Evolutionary conservation across 2,113 vertebrate genomes (phyloP).

Genomic region (Megaptera novaeangliae): DNA sequence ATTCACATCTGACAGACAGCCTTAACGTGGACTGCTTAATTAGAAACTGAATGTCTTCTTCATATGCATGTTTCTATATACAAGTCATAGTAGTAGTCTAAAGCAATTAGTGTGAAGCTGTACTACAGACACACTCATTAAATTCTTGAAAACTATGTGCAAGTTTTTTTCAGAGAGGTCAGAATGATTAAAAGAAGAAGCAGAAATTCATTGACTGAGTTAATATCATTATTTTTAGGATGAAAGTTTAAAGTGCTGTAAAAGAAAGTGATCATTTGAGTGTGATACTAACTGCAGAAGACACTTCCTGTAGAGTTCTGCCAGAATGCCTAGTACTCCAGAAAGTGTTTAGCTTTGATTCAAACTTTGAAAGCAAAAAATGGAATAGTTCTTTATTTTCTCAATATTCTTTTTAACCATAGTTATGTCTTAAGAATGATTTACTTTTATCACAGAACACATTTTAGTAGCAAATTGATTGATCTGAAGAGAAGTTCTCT

Average conservation of each 20-base stretch:
- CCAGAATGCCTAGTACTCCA: constrained; percentile 13
- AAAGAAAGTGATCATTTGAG: constrained; percentile 15
- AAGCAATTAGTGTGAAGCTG: neutral
- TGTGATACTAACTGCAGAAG: neutral
- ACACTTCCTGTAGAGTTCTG: neutral
- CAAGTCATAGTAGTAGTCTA: neutral
- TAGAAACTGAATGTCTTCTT: neutral
- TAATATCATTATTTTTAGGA: constrained; percentile 48
- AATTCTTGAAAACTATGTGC: neutral
- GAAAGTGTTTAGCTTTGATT: constrained; percentile 25
- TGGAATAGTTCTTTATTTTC: neutral
- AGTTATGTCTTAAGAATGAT: neutral
- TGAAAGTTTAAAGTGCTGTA: neutral
- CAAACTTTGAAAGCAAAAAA: constrained; percentile 1
- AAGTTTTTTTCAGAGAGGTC: neutral
- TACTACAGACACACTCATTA: constrained; percentile 18
- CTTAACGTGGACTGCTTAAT: constrained; percentile 30
- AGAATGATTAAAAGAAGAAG: constrained; percentile 31
- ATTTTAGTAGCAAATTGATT: neutral
- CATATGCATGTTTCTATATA: neutral
- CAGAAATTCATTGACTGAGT: neutral
- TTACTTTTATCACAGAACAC: neutral
- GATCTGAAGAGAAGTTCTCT: neutral
- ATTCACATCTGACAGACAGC: neutral
- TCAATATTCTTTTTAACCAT: neutral